Conservation (phyloP, 2,888 invertebrate genomes). For the Parnassius orleans region DNA sequence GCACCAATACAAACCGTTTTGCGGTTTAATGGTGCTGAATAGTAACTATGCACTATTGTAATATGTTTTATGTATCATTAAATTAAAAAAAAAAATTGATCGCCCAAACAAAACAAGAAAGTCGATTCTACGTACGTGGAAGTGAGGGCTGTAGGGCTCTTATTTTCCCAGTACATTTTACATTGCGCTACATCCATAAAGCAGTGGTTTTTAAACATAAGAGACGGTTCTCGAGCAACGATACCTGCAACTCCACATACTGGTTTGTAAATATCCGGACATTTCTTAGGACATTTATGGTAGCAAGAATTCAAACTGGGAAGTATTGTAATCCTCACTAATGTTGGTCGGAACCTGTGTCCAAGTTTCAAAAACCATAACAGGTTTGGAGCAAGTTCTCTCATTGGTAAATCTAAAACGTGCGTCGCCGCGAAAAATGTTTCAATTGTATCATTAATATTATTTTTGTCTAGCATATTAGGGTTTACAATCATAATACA, state of each 20-base stretch:
- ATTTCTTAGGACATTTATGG: conserved; percentile 65
- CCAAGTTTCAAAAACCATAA: conserved; percentile 55
- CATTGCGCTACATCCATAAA: conserved; percentile 72
- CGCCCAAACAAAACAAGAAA: conserved; percentile 65
- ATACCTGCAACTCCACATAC: conserved; percentile 62
- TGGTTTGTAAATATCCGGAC: conserved; percentile 63
- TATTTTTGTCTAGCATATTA: conserved; percentile 41
- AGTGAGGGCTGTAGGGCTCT: conserved; percentile 47
- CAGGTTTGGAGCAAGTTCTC: conserved; percentile 43
- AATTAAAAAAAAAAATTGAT: too few relatives aligned
- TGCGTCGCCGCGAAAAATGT: conserved; percentile 66
- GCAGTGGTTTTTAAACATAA: conserved; percentile 70
- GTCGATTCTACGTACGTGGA: conserved; percentile 58
- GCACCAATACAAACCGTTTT: too few relatives aligned
- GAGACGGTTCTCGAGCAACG: conserved; percentile 52
- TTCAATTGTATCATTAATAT: conserved; percentile 55
- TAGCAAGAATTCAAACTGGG: conserved; percentile 59
- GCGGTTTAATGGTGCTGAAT: too few relatives aligned
- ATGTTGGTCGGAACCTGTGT: conserved; percentile 49
- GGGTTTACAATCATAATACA: conserved; percentile 53
- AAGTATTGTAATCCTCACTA: conserved; percentile 44
- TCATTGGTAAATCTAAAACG: conserved; percentile 52
- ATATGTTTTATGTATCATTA: too few relatives aligned
- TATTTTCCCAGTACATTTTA: conserved; percentile 60
- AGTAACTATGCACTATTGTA: too few relatives aligned